Conservation (phyloP, 2,113 vertebrate genomes). For the Malurus melanocephalus region DNA sequence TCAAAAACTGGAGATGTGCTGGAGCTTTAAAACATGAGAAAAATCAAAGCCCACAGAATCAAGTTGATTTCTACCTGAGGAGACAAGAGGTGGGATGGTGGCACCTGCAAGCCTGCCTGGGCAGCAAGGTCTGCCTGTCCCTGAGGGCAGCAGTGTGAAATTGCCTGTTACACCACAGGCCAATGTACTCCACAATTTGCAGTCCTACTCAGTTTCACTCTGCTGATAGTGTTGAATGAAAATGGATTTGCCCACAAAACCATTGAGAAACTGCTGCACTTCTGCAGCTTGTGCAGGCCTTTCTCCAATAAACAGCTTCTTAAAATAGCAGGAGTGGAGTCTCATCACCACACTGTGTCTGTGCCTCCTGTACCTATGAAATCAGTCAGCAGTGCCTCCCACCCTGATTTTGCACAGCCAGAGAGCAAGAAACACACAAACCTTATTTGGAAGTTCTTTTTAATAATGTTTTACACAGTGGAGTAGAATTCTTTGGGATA, state of each 20-base stretch:
- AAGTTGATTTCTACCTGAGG: background rate
- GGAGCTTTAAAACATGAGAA: background rate
- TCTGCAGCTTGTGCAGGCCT: background rate
- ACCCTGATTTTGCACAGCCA: background rate
- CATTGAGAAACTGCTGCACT: background rate
- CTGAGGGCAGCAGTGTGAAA: background rate
- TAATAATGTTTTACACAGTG: background rate
- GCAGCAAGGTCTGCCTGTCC: background rate
- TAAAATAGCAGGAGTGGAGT: background rate
- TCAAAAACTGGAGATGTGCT: background rate
- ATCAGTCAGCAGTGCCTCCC: background rate
- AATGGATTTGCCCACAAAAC: background rate
- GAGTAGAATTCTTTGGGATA: background rate
- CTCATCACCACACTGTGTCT: background rate
- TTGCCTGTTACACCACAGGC: accelerated
- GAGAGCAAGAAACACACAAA: background rate
- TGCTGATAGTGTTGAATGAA: background rate
- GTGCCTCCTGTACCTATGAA: accelerated
- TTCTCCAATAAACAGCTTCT: background rate
- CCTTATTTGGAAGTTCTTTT: background rate
- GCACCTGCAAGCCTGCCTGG: background rate
- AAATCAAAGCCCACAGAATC: background rate
- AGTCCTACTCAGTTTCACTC: background rate
- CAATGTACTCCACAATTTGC: background rate
- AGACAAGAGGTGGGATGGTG: background rate